Evolutionary conservation across 2,888 invertebrate species (phyloP).

Genomic region (Seladonia tumulorum): DNA sequence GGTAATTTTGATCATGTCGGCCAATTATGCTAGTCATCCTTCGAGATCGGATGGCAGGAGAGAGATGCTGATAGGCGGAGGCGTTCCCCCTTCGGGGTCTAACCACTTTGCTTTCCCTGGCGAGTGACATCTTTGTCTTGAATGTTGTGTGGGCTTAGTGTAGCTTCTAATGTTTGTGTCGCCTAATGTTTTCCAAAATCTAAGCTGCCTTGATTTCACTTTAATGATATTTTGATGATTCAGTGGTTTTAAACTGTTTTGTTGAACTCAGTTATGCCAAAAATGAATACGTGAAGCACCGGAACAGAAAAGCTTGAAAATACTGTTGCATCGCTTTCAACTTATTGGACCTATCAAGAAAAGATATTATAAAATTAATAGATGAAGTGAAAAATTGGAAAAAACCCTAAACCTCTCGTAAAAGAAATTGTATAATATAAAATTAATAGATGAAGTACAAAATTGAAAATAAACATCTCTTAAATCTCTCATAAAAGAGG

Average conservation of each 20-base stretch:
- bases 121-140: slow-evolving; percentile 27
- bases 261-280: not conserved
- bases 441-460: not conserved
- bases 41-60: slow-evolving; percentile 7
- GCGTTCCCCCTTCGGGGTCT: slow-evolving; percentile 49
- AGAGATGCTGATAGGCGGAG: slow-evolving; percentile 50
- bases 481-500: too few relatives aligned
- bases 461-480: too few relatives aligned
- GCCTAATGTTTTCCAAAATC: not conserved
- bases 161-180: not conserved
- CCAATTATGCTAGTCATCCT: slow-evolving; percentile 42
- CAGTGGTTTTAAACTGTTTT: too few relatives aligned
- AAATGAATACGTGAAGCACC: not conserved
- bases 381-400: too few relatives aligned
- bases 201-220: not conserved
- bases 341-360: not conserved
- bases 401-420: too few relatives aligned
- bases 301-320: not conserved
- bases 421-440: too few relatives aligned
- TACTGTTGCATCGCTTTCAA: too few relatives aligned
- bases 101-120: slow-evolving; percentile 53
- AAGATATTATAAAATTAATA: too few relatives aligned
- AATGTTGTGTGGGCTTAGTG: not conserved
- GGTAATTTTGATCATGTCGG: slow-evolving; percentile 39
- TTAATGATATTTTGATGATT: too few relatives aligned